These are phyloP conservation scores for Platichthys flesus DNA, from an alignment of 2,113 vertebrate species.

Conservation along the genomic window DNA sequence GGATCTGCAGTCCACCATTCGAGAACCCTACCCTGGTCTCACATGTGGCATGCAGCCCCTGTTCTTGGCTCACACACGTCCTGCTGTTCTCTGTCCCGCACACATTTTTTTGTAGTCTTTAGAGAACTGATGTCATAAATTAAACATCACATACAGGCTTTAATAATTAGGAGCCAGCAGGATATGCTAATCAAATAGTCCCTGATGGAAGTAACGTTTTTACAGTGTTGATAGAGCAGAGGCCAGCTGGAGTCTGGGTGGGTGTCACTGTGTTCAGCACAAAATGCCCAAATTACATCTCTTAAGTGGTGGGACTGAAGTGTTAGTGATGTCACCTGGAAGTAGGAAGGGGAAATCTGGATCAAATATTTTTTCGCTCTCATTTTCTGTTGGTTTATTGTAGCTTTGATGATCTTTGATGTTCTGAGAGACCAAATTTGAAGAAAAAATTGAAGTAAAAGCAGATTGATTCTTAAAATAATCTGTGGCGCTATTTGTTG, in stretches of 20 bases:
- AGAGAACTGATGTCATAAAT: conserved; percentile 71
- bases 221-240: conserved; percentile 15
- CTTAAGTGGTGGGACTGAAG: conserved; percentile 37
- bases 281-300: conserved; percentile 26
- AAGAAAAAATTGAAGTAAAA: not conserved
- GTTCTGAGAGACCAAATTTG: not conserved
- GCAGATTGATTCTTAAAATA: not conserved
- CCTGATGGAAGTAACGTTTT: conserved; percentile 11
- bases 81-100: conserved; percentile 52
- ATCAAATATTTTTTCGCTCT: conserved; percentile 28
- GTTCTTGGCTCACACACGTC: conserved; percentile 45
- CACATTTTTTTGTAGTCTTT: conserved; percentile 38
- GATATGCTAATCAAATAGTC: conserved; percentile 66
- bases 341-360: conserved; percentile 38
- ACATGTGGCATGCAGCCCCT: conserved; percentile 72
- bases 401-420: conserved; percentile 45
- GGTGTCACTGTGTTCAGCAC: conserved; percentile 16
- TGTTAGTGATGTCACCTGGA: conserved; percentile 23
- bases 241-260: conserved; percentile 40
- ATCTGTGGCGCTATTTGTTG: too few relatives aligned
- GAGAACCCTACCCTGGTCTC: conserved; percentile 26
- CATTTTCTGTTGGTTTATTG: conserved; percentile 30
- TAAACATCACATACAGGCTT: conserved; percentile 70
- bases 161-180: conserved; percentile 66
- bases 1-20: conserved; percentile 29